phyloP scores from a whole-genome alignment of 92 coral and sea anemone genomes.

The Zoanthus solanderi region DNA sequence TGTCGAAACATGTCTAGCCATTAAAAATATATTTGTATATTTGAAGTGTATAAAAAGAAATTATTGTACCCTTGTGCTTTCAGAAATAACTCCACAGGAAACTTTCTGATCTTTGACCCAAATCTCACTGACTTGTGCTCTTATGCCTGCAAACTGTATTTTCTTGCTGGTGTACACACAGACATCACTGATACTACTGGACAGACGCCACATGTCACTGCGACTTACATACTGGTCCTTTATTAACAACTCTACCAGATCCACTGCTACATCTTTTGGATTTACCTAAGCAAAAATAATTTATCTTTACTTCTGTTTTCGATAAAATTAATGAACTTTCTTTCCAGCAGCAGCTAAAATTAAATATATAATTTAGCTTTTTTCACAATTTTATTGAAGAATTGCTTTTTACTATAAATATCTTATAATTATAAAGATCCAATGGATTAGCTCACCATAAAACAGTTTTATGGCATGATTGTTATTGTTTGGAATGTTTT shows the following conservation, averaged over 20 bases:
- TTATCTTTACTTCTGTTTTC: background rate
- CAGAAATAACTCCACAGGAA: conserved; percentile 91
- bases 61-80: conserved; percentile 89
- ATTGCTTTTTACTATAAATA: no score
- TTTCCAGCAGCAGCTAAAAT: no score
- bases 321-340: no score
- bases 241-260: conserved; percentile 86
- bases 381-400: no score
- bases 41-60: background rate
- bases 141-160: conserved; percentile 76
- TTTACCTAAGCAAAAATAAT: conserved; percentile 54
- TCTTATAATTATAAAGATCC: no score
- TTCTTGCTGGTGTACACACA: conserved; percentile 92
- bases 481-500: no score
- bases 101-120: conserved; percentile 92
- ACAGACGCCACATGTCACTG: conserved; percentile 97
- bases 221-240: conserved; percentile 93
- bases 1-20: no score
- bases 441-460: no score
- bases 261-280: conserved; percentile 79
- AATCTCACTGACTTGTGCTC: conserved; percentile 91
- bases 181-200: conserved; percentile 74
- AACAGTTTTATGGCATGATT: no score
- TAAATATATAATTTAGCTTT: no score
- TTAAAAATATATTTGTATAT: no score